Percentiles rank a stretch among this genome's conserved stretches.
phyloP scores from a whole-genome alignment of 2,888 invertebrate genomes.

The Selenia dentaria region DNA sequence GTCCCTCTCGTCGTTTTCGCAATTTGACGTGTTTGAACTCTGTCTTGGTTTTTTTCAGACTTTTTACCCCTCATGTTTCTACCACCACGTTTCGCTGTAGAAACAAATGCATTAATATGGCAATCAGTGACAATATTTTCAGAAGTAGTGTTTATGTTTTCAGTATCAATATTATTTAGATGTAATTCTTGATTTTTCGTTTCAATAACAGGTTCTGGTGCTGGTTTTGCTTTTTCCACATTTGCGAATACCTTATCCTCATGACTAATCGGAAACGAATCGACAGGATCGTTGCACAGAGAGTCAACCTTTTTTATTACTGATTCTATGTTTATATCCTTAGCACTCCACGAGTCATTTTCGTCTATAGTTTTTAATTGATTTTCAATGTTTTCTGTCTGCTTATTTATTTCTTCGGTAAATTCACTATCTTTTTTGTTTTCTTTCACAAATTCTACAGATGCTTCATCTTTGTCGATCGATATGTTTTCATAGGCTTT shows the following conservation, averaged over 20 bases:
- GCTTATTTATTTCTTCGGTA: slow-evolving; percentile 13
- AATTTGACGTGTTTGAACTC: slow-evolving; percentile 77
- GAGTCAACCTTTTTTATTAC: slow-evolving; percentile 92
- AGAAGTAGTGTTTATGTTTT: slow-evolving; percentile 34
- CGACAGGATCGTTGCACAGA: slow-evolving; percentile 78
- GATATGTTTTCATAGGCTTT: slow-evolving; percentile 17
- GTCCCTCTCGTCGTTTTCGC: slow-evolving; percentile 65
- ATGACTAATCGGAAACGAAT: slow-evolving; percentile 40
- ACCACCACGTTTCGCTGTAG: slow-evolving; percentile 69
- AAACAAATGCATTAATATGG: slow-evolving; percentile 40
- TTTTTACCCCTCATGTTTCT: slow-evolving; percentile 71
- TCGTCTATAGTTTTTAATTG: slow-evolving; percentile 86
- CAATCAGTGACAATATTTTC: slow-evolving; percentile 40
- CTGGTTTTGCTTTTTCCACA: slow-evolving; percentile 18
- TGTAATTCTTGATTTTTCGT: slow-evolving; percentile 8
- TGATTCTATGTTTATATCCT: slow-evolving; percentile 92
- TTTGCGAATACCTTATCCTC: slow-evolving; percentile 25
- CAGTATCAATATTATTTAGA: slow-evolving; percentile 26
- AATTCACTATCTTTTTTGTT: slow-evolving; percentile 9
- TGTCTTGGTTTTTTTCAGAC: slow-evolving; percentile 62
- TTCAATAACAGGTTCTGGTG: slow-evolving; percentile 14
- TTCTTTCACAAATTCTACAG: slow-evolving; percentile 21
- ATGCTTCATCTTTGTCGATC: slow-evolving; percentile 18
- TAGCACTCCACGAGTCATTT: slow-evolving; percentile 91
- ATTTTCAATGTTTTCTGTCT: slow-evolving; percentile 37